Evolutionary conservation across 1,140 invertebrate species (phyloP).

Genomic region (Atta texana): DNA sequence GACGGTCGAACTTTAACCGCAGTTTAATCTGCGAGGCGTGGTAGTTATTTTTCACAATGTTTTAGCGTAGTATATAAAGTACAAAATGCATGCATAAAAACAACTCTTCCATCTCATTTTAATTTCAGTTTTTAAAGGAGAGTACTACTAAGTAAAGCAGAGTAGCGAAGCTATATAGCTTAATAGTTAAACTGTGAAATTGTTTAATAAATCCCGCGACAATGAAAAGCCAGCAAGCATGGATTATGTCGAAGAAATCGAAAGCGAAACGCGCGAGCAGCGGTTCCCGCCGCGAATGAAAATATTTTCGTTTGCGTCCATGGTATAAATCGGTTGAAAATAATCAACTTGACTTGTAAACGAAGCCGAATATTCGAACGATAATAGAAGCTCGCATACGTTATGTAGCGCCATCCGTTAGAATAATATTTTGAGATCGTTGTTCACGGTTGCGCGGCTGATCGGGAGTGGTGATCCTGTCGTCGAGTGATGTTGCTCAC

Average conservation of each 20-base stretch:
- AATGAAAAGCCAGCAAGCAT: not conserved
- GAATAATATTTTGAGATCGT: slow-evolving; percentile 57
- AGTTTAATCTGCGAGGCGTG: slow-evolving; percentile 7
- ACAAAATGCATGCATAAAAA: slow-evolving; percentile 26
- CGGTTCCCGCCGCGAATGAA: not conserved
- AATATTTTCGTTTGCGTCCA: slow-evolving; percentile 45
- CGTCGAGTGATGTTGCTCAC: slow-evolving; percentile 37
- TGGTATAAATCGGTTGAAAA: slow-evolving; percentile 36
- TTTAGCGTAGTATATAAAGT: not conserved
- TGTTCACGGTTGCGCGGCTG: slow-evolving; percentile 39
- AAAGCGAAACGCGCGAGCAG: slow-evolving; percentile 16
- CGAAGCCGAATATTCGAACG: slow-evolving; percentile 47
- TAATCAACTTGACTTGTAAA: slow-evolving; percentile 32
- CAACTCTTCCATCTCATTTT: not conserved
- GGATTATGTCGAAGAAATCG: not conserved
- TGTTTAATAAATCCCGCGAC: not conserved
- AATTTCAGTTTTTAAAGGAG: not conserved
- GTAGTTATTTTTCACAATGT: slow-evolving; percentile 15
- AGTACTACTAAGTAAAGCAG: no score
- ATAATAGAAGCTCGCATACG: slow-evolving; percentile 38
- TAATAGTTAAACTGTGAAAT: not conserved
- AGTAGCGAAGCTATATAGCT: no score
- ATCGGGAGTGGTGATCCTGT: not conserved
- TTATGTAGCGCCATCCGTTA: slow-evolving; percentile 31
- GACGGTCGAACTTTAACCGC: slow-evolving; percentile 25